Evolutionary conservation across 2,797 vertebrate species (phyloP), one percentile per base, ranked within the genome.

Genomic region (Amazona finschi): DNA sequence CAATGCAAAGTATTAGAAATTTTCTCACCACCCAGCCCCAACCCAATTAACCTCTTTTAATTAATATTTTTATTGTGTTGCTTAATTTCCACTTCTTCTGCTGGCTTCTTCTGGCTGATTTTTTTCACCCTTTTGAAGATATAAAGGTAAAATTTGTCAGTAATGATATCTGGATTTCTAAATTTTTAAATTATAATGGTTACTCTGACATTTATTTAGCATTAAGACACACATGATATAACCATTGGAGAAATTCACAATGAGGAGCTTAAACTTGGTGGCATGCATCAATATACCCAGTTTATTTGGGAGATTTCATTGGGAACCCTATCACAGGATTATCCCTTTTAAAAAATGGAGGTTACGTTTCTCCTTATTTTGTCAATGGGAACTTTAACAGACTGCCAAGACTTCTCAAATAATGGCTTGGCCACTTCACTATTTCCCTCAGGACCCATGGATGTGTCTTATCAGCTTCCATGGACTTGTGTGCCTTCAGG

Each of bases 1-100:
- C 57, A 87, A 66, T 24, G 70, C 44, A 83, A 75, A 89, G 78
- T 72, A 94, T 95, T 93, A 92, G 57, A 96, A 65, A 44, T 82
- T 76, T 93, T 89, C 75, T 65, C 49, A 89, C 76, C 46, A 85
- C 41, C 46, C 72, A 78, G 72, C 75, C 57, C 87, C 89, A 91
- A 74, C 20, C 16, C 87, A 96, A 93, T 95, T 93, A 96, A 95
- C 93, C 93, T 96, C 52, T 89, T 91, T 80, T 94, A 96, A 93
- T 95, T 92, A 94, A 87, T 92, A 94, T 89, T 95, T 94, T 82
- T 89, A 7, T 44, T 52, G 47, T 77, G 84, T 67, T 92, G 60
- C 52, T 94, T 79, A 85, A 93, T 93, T 91, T 89, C 31, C 75
- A 85, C 61, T 85, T 92, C 71, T 83, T 82, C 71, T 57, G 57